A percentile compares a stretch with the other conserved stretches of the same genome.
Conservation (phyloP, 2,113 vertebrate species). For the Pteronura brasiliensis region DNA sequence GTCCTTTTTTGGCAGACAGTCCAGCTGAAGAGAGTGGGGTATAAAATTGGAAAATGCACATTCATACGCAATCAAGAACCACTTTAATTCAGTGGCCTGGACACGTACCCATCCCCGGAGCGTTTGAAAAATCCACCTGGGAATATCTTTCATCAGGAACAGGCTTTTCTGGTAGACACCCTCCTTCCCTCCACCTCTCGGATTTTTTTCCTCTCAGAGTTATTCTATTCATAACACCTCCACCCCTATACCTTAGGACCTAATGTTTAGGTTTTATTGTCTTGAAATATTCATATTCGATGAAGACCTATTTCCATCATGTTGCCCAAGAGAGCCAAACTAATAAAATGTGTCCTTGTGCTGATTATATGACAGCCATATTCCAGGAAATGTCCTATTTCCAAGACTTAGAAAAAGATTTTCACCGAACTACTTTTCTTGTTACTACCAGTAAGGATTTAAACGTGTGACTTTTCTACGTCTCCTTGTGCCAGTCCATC, state of each 20-base stretch:
- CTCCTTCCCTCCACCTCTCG: no score
- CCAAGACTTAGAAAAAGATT: not conserved
- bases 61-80: not conserved
- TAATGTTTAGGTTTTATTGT: not conserved
- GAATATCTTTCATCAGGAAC: not conserved
- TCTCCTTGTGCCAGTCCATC: not conserved
- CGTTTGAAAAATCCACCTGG: not conserved
- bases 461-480: not conserved
- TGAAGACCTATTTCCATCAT: not conserved
- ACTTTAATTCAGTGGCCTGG: not conserved
- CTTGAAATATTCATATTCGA: not conserved
- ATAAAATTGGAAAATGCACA: not conserved
- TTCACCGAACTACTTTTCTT: not conserved
- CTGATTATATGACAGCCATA: not conserved
- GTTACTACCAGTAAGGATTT: not conserved
- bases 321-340: not conserved
- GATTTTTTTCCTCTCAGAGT: not conserved
- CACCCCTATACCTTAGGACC: not conserved
- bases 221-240: not conserved
- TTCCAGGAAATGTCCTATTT: constrained; percentile 28
- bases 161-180: not conserved
- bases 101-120: not conserved
- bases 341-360: not conserved
- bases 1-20: not conserved
- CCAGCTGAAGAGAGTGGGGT: constrained; percentile 20